These are phyloP conservation scores for Lophura nycthemera DNA, from an alignment of 2,113 vertebrate genomes.

Conservation along the genomic window DNA sequence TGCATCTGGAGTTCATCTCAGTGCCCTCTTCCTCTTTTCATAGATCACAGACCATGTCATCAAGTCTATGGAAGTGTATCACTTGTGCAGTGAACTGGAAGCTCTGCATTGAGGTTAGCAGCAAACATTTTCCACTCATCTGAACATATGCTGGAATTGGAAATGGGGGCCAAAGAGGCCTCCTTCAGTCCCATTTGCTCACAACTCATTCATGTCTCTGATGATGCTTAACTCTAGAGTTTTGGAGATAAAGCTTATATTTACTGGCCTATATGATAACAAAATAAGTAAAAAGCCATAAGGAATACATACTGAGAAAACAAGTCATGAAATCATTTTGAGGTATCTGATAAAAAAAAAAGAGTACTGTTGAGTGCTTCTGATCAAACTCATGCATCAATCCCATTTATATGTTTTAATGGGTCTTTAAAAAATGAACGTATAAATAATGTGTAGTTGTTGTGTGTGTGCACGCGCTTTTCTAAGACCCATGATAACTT, in stretches of 20 bases:
- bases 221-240: neutral
- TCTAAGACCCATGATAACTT: neutral
- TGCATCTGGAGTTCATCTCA: neutral
- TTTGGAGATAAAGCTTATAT: constrained; percentile 1
- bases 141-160: neutral
- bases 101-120: constrained; percentile 25
- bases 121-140: constrained; percentile 26
- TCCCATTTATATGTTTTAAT: neutral
- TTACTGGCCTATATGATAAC: neutral
- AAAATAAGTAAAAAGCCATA: neutral
- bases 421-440: neutral
- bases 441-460: neutral
- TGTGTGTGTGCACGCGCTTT: neutral
- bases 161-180: neutral
- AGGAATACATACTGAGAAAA: neutral
- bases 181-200: constrained; percentile 2
- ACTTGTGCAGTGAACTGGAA: constrained; percentile 18
- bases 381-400: neutral
- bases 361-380: rapidly evolving
- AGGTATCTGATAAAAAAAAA: neutral
- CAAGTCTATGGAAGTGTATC: neutral
- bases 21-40: neutral
- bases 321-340: neutral
- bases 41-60: neutral
- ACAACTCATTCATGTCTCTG: neutral